A percentile compares a stretch with the other conserved stretches of the same genome.
Conservation (phyloP, 1,140 invertebrate species). For the Pseudomyrmex sp. region DNA sequence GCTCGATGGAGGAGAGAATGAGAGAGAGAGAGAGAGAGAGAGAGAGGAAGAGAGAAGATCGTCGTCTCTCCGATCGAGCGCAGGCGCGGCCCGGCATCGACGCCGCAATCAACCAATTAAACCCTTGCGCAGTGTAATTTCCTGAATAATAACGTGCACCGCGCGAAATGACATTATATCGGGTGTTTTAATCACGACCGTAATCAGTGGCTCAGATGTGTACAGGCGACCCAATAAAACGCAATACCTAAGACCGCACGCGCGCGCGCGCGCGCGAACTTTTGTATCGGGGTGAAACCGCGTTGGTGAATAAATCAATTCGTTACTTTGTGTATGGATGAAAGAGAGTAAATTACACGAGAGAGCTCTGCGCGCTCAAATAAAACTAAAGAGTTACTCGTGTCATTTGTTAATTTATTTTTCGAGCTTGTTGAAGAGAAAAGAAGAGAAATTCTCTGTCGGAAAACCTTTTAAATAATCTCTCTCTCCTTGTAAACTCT, state of each 20-base stretch:
- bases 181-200: constrained; percentile 48
- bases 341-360: neutral
- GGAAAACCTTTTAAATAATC: no score
- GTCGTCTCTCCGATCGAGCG: neutral
- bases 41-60: no score
- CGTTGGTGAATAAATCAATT: no score
- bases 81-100: neutral
- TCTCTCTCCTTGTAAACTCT: no score
- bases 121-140: constrained; percentile 63
- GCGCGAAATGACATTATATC: constrained; percentile 24
- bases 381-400: no score
- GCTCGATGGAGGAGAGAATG: constrained; percentile 1
- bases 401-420: no score
- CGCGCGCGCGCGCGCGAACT: neutral
- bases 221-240: neutral
- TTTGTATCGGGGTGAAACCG: no score
- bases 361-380: no score
- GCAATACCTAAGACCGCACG: neutral
- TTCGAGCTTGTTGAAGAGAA: no score
- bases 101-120: constrained; percentile 61
- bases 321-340: neutral
- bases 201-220: constrained; percentile 25
- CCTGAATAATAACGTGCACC: constrained; percentile 62
- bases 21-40: no score
- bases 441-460: no score